Evolutionary conservation across 2,113 vertebrate species (phyloP).

Genomic region (Tonatia bakeri): DNA sequence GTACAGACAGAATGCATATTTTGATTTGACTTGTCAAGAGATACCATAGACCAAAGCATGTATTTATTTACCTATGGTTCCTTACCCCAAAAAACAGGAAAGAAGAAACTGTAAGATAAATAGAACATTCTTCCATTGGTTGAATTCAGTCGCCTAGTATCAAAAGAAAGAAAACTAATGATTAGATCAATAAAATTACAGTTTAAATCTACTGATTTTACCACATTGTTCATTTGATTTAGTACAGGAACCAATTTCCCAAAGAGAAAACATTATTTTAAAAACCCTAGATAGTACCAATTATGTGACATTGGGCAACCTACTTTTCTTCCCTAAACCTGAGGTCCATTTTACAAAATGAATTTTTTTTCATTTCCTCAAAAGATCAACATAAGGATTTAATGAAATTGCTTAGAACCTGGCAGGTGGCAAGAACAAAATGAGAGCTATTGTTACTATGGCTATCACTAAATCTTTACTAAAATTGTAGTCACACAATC

Average conservation of each 20-base stretch:
- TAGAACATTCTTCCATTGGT: conserved; percentile 84
- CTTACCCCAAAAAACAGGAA: conserved; percentile 95
- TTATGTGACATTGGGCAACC: neutral
- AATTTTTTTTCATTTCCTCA: neutral
- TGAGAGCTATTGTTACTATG: neutral
- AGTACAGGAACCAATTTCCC: neutral
- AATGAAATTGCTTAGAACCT: neutral
- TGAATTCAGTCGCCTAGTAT: conserved; percentile 86
- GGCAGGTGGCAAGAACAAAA: neutral
- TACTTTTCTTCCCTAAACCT: neutral
- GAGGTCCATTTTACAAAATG: neutral
- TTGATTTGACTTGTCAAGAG: neutral
- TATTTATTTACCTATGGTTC: neutral
- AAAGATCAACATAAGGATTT: neutral
- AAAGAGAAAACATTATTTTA: neutral
- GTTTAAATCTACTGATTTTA: neutral
- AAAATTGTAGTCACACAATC: neutral
- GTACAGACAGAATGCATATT: neutral
- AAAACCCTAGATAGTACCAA: neutral
- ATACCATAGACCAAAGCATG: neutral
- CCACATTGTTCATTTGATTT: neutral
- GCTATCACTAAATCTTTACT: neutral
- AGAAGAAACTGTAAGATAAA: conserved; percentile 90
- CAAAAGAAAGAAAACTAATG: conserved; percentile 24
- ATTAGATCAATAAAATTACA: neutral